Conservation (phyloP, 2,113 vertebrate genomes). For the Hylia prasina region DNA sequence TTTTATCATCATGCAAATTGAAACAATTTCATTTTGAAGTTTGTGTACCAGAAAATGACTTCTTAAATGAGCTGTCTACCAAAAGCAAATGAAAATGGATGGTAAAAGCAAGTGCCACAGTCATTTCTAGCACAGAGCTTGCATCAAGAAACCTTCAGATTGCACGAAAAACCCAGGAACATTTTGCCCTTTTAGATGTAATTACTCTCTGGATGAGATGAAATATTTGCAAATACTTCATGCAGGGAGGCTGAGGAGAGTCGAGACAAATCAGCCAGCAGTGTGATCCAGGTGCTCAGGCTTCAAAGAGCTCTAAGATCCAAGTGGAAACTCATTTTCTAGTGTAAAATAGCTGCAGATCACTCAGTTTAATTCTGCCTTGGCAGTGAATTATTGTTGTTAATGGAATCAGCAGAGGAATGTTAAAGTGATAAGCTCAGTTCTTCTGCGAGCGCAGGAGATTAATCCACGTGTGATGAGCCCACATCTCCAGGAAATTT, state of each 20-base stretch:
- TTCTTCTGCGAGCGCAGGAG: background rate
- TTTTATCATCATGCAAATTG: slow-evolving; percentile 34
- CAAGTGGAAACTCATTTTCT: background rate
- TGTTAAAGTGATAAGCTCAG: background rate
- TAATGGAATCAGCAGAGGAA: background rate
- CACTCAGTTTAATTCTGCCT: background rate
- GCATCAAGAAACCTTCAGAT: background rate
- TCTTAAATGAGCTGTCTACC: slow-evolving; percentile 36
- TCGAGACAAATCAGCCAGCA: background rate
- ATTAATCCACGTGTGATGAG: background rate
- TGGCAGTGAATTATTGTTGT: background rate
- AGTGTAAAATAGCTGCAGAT: background rate
- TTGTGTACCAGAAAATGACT: slow-evolving; percentile 72
- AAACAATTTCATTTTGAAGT: slow-evolving; percentile 65
- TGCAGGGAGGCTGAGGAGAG: background rate
- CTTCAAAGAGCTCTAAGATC: background rate
- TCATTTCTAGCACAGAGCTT: background rate
- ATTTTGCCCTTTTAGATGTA: background rate
- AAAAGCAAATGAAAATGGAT: slow-evolving; percentile 39
- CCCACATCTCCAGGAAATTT: background rate
- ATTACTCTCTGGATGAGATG: background rate
- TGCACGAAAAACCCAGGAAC: background rate
- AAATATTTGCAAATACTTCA: slow-evolving; percentile 3
- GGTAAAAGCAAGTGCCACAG: background rate
- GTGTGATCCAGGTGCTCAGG: background rate